Conservation (phyloP, 2,113 vertebrate genomes). For the Gopherus flavomarginatus region DNA sequence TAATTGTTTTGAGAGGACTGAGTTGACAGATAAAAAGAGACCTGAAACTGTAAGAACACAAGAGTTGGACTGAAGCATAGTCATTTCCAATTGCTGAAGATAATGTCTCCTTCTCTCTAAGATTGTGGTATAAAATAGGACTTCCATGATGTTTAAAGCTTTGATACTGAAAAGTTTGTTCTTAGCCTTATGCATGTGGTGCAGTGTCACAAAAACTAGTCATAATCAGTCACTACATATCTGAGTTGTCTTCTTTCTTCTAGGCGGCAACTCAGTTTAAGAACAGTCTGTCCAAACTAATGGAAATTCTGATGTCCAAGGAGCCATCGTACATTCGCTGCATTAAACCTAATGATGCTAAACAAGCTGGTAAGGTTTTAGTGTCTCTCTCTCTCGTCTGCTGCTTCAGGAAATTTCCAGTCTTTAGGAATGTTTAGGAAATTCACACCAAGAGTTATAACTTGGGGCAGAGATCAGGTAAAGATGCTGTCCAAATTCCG, state of each 20-base stretch:
- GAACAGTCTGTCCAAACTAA: slow-evolving; percentile 93
- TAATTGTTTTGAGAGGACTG: slow-evolving; percentile 91
- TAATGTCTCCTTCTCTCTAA: accelerated
- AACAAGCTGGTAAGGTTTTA: slow-evolving; percentile 87
- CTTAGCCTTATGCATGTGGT: neutral
- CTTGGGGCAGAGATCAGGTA: neutral
- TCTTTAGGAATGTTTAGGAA: neutral
- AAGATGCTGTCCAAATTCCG: neutral
- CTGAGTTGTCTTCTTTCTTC: neutral
- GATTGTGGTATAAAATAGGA: accelerated
- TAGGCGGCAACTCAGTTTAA: slow-evolving; percentile 98
- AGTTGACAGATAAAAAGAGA: slow-evolving; percentile 95
- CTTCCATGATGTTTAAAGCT: neutral
- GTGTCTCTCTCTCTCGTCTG: neutral
- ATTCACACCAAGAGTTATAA: neutral
- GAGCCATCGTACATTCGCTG: slow-evolving; percentile 97
- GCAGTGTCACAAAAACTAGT: neutral
- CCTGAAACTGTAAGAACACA: slow-evolving; percentile 90
- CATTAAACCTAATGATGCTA: slow-evolving; percentile 97
- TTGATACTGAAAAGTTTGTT: neutral
- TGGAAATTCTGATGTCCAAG: slow-evolving; percentile 99
- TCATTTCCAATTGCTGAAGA: neutral
- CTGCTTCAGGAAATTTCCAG: neutral
- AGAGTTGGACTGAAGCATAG: neutral
- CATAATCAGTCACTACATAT: neutral